These are phyloP conservation scores for Jacana jacana DNA, from an alignment of 2,113 vertebrate genomes.

Conservation along the genomic window DNA sequence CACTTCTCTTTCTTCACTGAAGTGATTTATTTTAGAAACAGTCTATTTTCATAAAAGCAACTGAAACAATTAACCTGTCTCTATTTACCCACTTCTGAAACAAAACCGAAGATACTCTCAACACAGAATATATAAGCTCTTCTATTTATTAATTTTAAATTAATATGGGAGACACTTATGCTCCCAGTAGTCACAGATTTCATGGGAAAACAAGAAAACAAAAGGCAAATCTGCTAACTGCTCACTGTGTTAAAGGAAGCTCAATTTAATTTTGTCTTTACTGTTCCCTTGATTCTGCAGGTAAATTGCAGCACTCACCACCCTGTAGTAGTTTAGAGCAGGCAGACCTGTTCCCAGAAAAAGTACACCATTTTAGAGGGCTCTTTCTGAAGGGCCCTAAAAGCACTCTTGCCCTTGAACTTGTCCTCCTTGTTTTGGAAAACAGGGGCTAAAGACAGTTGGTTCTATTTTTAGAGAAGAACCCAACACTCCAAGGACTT, in stretches of 20 bases:
- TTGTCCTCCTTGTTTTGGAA: not conserved
- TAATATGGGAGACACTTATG: not conserved
- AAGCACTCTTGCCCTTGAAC: not conserved
- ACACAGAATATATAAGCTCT: not conserved
- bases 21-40: slow-evolving; percentile 1
- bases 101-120: not conserved
- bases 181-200: not conserved
- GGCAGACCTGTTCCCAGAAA: not conserved
- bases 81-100: slow-evolving; percentile 36
- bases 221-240: not conserved
- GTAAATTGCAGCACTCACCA: not conserved
- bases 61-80: slow-evolving; percentile 52
- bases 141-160: not conserved
- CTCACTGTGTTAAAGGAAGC: not conserved
- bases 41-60: slow-evolving; percentile 30
- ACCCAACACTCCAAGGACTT: not conserved
- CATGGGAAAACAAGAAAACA: not conserved
- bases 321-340: not conserved
- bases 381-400: not conserved
- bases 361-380: not conserved
- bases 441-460: not conserved
- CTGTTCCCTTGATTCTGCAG: not conserved
- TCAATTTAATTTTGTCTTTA: not conserved
- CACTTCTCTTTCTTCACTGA: not conserved
- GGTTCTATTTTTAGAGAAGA: not conserved